Conservation (phyloP, 2,113 vertebrate genomes). For the Myanophis thanlyinensis region DNA sequence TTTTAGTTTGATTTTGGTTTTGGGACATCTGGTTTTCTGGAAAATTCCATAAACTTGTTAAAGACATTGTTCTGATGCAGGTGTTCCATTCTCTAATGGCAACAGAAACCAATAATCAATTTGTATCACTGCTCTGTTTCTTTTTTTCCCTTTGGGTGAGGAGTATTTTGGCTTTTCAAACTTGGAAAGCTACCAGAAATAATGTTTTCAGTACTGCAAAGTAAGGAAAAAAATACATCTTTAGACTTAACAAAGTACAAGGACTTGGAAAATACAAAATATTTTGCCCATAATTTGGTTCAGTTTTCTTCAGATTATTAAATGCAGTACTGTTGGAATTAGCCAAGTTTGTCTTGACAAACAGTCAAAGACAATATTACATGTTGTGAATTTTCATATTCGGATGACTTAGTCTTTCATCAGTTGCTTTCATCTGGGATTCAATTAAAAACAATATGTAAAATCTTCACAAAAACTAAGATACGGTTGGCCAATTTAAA, state of each 20-base stretch:
- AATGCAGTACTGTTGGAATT: conserved; percentile 4
- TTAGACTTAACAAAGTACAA: neutral
- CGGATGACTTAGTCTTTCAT: neutral
- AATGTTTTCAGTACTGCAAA: neutral
- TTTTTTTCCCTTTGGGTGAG: neutral
- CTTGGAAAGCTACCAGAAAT: conserved; percentile 5
- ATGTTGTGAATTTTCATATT: neutral
- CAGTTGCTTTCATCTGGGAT: neutral
- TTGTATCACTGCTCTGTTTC: neutral
- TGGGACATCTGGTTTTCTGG: neutral
- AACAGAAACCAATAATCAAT: neutral
- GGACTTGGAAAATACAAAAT: conserved; percentile 12
- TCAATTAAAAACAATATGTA: neutral
- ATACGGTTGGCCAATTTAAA: neutral
- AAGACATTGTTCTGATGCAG: neutral
- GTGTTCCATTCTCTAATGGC: neutral
- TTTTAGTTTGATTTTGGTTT: neutral
- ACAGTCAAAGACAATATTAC: conserved; percentile 8
- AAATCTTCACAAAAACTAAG: neutral
- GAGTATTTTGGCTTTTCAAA: conserved; percentile 1
- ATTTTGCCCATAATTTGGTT: conserved; percentile 15
- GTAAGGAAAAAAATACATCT: neutral
- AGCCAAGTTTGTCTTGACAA: neutral
- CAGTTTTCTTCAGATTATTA: conserved; percentile 12
- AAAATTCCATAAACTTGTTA: neutral